Conservation (phyloP, 2,888 invertebrate species). For the Erpobdella octoculata region DNA sequence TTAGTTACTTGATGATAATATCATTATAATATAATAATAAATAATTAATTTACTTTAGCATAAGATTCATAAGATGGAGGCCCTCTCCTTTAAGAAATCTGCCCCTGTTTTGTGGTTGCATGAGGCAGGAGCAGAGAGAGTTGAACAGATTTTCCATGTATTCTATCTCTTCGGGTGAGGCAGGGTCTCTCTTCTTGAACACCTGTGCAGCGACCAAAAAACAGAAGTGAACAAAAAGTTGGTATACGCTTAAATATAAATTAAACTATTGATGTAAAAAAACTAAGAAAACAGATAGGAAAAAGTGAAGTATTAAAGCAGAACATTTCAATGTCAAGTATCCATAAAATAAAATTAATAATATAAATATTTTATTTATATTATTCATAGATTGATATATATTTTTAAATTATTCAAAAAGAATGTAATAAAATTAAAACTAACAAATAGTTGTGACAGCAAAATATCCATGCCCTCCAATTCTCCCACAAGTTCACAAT, state of each 20-base stretch:
- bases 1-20: no score
- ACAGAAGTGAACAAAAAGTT: no score
- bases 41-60: slow-evolving; percentile 60
- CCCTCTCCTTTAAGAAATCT: slow-evolving; percentile 92
- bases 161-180: slow-evolving; percentile 83
- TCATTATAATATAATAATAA: neutral
- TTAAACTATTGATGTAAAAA: no score
- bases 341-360: no score
- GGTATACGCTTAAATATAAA: no score
- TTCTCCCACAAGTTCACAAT: slow-evolving; percentile 66
- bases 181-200: slow-evolving; percentile 88
- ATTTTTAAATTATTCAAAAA: neutral
- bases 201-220: slow-evolving; percentile 59
- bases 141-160: slow-evolving; percentile 98
- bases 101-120: slow-evolving; percentile 72
- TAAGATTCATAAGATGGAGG: slow-evolving; percentile 95
- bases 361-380: no score
- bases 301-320: no score
- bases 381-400: no score
- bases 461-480: slow-evolving; percentile 90
- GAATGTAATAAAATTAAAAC: slow-evolving; percentile 38
- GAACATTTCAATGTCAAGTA: no score
- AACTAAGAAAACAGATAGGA: no score
- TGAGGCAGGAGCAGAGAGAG: slow-evolving; percentile 82
- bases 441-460: slow-evolving; percentile 82